A percentile compares a stretch with the other conserved stretches of the same genome.
These are phyloP conservation scores for Phallusia fumigata DNA, from an alignment of 23 tunicate species.

Conservation along the genomic window DNA sequence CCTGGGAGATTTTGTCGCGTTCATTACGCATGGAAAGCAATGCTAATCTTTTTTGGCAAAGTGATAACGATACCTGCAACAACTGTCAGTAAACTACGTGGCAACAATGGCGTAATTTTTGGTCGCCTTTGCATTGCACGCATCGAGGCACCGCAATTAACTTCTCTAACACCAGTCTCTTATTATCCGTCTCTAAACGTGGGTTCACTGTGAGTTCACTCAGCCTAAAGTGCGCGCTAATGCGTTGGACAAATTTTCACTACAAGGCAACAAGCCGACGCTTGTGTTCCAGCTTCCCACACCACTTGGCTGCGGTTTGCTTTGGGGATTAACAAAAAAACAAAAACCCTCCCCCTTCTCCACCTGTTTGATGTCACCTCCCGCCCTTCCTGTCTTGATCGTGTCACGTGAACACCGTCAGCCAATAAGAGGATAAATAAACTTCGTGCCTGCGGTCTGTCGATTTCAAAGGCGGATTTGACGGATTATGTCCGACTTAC, in stretches of 20 bases:
- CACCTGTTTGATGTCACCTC: constrained; percentile 4
- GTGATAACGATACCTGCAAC: too few species aligned
- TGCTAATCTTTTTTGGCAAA: too few species aligned
- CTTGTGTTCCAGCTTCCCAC: background rate
- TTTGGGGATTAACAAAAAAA: background rate
- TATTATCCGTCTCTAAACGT: too few species aligned
- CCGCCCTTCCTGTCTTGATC: constrained; percentile 6
- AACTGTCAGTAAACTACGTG: too few species aligned
- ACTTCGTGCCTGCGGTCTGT: background rate
- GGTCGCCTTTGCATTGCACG: too few species aligned
- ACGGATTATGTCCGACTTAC: background rate
- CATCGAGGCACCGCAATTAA: too few species aligned
- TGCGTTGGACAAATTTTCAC: background rate
- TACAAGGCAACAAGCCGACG: background rate
- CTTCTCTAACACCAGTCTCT: too few species aligned
- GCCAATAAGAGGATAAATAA: constrained; percentile 1
- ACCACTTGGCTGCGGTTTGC: constrained; percentile 4
- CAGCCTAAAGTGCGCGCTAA: background rate
- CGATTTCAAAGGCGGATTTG: background rate
- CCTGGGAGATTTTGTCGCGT: too few species aligned
- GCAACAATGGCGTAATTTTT: too few species aligned
- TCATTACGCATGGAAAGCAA: too few species aligned
- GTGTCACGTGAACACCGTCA: background rate
- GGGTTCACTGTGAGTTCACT: background rate
- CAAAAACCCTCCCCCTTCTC: background rate